A percentile compares a stretch with the other conserved stretches of the same genome.
Evolutionary conservation across 2,888 invertebrate genomes (phyloP).

Genomic region (Pyrocoelia pectoralis): DNA sequence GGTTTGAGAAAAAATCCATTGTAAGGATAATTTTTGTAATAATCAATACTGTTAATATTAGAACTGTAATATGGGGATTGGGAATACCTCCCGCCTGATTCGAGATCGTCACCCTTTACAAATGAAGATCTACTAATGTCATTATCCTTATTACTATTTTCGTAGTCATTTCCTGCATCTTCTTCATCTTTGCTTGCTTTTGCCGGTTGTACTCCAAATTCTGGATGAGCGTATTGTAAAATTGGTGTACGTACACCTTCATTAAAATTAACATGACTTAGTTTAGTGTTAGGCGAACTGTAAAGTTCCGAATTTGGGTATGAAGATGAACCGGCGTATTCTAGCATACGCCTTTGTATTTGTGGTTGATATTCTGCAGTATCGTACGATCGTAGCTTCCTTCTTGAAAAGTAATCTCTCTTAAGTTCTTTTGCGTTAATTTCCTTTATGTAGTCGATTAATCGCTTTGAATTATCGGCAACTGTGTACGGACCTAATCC

Average conservation of each 20-base stretch:
- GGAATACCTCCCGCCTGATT: constrained; percentile 48
- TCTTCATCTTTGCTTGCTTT: constrained; percentile 63
- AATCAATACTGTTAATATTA: constrained; percentile 56
- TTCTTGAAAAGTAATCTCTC: constrained; percentile 66
- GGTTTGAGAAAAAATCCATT: constrained; percentile 66
- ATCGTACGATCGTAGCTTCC: constrained; percentile 58
- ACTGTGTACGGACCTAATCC: constrained; percentile 70
- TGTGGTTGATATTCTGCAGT: constrained; percentile 60
- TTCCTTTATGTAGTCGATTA: constrained; percentile 72
- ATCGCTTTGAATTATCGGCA: constrained; percentile 68
- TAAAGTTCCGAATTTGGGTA: constrained; percentile 74
- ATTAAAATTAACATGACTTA: constrained; percentile 68
- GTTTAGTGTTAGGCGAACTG: constrained; percentile 67
- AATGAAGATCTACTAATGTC: constrained; percentile 43
- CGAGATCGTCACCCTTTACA: constrained; percentile 28
- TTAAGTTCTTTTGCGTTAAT: constrained; percentile 72
- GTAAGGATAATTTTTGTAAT: constrained; percentile 69
- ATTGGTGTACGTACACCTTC: constrained; percentile 78
- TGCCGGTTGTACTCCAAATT: constrained; percentile 79
- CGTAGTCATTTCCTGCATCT: constrained; percentile 46
- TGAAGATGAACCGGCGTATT: constrained; percentile 67
- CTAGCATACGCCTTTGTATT: constrained; percentile 76
- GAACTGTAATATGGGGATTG: constrained; percentile 59
- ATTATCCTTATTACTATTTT: constrained; percentile 48
- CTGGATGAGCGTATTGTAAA: constrained; percentile 81